Evolutionary conservation across 2,888 invertebrate species (phyloP).

Genomic region (Bellardia pandia): DNA sequence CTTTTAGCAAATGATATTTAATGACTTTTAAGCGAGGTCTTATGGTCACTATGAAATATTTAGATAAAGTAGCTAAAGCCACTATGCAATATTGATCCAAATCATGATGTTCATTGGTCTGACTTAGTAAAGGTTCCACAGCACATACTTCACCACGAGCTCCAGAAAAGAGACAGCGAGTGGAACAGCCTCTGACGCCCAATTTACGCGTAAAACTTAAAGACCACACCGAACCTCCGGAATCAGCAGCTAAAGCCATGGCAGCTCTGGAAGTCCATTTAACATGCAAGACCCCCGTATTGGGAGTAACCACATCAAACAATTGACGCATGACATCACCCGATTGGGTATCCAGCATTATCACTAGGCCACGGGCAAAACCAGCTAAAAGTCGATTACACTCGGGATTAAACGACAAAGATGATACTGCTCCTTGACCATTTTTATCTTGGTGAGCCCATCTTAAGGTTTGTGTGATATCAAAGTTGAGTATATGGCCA

Average conservation of each 20-base stretch:
- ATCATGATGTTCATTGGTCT: slow-evolving; percentile 86
- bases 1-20: slow-evolving; percentile 90
- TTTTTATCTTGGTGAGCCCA: slow-evolving; percentile 90
- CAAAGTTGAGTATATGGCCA: slow-evolving; percentile 94
- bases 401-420: slow-evolving; percentile 94
- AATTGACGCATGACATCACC: slow-evolving; percentile 91
- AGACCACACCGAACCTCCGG: slow-evolving; percentile 98
- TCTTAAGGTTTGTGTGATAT: slow-evolving; percentile 93
- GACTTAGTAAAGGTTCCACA: slow-evolving; percentile 87
- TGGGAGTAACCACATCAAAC: slow-evolving; percentile 92
- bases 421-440: slow-evolving; percentile 91
- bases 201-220: slow-evolving; percentile 94
- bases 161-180: slow-evolving; percentile 97
- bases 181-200: slow-evolving; percentile 94
- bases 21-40: slow-evolving; percentile 91
- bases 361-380: slow-evolving; percentile 91
- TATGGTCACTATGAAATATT: slow-evolving; percentile 90
- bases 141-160: slow-evolving; percentile 96
- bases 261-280: slow-evolving; percentile 88
- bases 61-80: slow-evolving; percentile 97
- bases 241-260: slow-evolving; percentile 93
- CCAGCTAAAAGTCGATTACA: slow-evolving; percentile 93
- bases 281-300: slow-evolving; percentile 91
- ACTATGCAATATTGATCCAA: slow-evolving; percentile 91
- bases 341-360: slow-evolving; percentile 94